Percentiles rank a stretch among this genome's conserved stretches.
These are phyloP conservation scores for Trachelus stipa DNA, from an alignment of 2,888 invertebrate genomes.

Conservation along the genomic window DNA sequence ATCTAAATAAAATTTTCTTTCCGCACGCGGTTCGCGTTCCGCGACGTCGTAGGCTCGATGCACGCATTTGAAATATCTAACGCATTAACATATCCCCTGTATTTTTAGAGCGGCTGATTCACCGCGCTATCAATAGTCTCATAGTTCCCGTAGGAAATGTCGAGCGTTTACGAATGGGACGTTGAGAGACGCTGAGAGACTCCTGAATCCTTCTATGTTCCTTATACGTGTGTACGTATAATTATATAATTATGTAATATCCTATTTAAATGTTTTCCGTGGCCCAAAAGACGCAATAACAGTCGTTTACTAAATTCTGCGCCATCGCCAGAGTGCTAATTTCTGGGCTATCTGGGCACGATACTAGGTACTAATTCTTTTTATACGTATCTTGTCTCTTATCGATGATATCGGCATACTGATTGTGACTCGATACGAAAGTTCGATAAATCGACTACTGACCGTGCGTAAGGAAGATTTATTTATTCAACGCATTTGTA, in stretches of 20 bases:
- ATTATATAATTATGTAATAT: not conserved
- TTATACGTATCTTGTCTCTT: not conserved
- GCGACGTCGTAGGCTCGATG: not conserved
- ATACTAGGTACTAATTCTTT: not conserved
- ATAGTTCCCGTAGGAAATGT: not conserved
- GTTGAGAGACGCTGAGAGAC: not conserved
- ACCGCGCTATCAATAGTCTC: not conserved
- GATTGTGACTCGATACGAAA: not conserved
- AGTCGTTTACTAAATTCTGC: not conserved
- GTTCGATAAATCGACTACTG: not conserved
- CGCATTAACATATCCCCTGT: not conserved
- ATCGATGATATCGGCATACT: not conserved
- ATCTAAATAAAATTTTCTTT: not conserved
- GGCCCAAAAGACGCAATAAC: not conserved
- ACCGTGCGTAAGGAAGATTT: not conserved
- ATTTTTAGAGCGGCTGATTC: not conserved
- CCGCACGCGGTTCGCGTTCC: not conserved
- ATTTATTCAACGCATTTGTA: not conserved
- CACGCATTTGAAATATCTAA: not conserved
- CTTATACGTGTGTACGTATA: too few relatives aligned
- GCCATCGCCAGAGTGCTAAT: not conserved
- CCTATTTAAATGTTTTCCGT: not conserved
- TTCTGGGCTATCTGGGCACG: not conserved
- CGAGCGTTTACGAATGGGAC: not conserved
- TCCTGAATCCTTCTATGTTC: not conserved